Evolutionary conservation across 2,888 invertebrate species (phyloP).

Genomic region (Zhengitettix transpicula): DNA sequence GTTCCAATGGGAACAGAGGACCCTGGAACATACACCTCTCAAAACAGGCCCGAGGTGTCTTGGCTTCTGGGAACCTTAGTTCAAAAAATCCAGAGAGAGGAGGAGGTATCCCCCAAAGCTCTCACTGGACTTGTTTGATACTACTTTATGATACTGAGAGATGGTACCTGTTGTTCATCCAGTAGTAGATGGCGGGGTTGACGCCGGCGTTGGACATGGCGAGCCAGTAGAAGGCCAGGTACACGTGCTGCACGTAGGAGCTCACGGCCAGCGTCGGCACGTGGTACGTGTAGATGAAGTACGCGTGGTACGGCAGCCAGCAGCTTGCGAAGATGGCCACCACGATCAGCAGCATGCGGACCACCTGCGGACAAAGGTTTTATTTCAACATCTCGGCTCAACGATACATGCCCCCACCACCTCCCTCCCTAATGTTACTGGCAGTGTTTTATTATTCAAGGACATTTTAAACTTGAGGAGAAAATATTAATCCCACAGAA

Average conservation of each 20-base stretch:
- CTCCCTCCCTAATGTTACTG: no score
- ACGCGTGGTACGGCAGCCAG: constrained; percentile 37
- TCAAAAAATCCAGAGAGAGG: no score
- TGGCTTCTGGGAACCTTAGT: no score
- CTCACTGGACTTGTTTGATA: neutral
- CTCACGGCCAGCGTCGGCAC: constrained; percentile 20
- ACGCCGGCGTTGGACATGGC: constrained; percentile 41
- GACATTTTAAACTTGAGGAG: no score
- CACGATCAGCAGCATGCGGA: constrained; percentile 35
- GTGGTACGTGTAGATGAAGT: constrained; percentile 32
- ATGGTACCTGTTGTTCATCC: constrained; percentile 31
- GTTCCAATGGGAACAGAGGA: no score
- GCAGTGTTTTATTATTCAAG: no score
- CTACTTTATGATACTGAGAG: neutral
- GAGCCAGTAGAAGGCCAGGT: constrained; percentile 33
- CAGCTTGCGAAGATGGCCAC: constrained; percentile 34
- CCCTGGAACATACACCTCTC: no score
- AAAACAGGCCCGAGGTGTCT: no score
- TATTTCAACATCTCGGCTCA: no score
- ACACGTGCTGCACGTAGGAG: constrained; percentile 30
- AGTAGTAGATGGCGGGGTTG: constrained; percentile 38
- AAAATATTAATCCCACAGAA: no score
- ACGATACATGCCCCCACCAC: no score
- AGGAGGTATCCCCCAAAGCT: no score
- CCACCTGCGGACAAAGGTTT: constrained; percentile 27